Conservation (phyloP, 2,888 invertebrate genomes). For the Hyposoter didymator region DNA sequence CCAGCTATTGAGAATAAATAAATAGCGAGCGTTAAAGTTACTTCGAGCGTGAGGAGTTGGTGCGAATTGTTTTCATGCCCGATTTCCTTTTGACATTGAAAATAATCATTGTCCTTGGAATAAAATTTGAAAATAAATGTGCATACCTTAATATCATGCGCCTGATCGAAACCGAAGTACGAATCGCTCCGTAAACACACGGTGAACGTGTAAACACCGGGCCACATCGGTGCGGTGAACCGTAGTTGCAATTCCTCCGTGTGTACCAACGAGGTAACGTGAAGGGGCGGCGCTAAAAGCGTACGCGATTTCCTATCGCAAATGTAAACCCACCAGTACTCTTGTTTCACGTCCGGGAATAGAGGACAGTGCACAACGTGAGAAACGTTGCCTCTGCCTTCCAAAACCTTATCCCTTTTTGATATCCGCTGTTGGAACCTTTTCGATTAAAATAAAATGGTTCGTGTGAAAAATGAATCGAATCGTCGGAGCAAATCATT, state of each 20-base stretch:
- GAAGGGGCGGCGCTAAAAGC: slow-evolving; percentile 96
- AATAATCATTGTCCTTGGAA: not conserved
- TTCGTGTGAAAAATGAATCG: no score
- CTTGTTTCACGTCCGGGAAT: slow-evolving; percentile 97
- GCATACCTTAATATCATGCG: slow-evolving; percentile 93
- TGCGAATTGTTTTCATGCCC: not conserved
- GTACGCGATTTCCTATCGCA: slow-evolving; percentile 97
- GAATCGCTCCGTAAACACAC: slow-evolving; percentile 97
- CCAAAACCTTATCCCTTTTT: slow-evolving; percentile 94
- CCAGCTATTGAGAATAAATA: slow-evolving; percentile 86
- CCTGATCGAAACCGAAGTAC: slow-evolving; percentile 98
- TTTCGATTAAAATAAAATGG: slow-evolving; percentile 14
- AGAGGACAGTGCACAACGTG: slow-evolving; percentile 99
- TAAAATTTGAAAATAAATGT: not conserved
- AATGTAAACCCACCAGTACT: slow-evolving; percentile 99
- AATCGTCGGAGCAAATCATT: no score
- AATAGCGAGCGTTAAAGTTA: not conserved
- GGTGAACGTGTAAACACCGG: slow-evolving; percentile 96
- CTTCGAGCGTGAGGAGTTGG: not conserved
- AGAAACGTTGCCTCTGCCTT: slow-evolving; percentile 96
- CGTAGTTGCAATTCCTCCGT: slow-evolving; percentile 95
- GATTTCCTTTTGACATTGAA: not conserved
- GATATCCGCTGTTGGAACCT: slow-evolving; percentile 93
- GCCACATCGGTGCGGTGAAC: slow-evolving; percentile 98
- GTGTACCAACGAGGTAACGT: slow-evolving; percentile 96